Percentiles rank a stretch among this genome's conserved stretches.
These are phyloP conservation scores for Micrasema longulum DNA, from an alignment of 1,140 invertebrate genomes.

Conservation along the genomic window DNA sequence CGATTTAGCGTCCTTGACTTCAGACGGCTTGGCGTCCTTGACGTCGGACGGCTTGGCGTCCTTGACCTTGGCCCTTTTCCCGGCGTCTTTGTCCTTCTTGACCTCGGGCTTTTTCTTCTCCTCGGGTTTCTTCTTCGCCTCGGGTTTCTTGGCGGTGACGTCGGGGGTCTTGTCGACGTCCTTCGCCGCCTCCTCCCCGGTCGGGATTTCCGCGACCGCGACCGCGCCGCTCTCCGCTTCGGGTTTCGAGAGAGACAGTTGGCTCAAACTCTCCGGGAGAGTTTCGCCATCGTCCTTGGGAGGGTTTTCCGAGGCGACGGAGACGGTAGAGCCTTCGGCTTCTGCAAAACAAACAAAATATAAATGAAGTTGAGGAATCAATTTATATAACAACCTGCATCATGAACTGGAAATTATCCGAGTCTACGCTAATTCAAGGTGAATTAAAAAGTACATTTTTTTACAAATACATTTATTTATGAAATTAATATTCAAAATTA, in stretches of 20 bases:
- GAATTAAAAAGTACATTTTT: too few relatives aligned
- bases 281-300: not conserved
- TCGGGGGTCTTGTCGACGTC: not conserved
- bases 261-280: not conserved
- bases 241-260: not conserved
- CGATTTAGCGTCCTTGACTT: not conserved
- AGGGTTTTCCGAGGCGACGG: not conserved
- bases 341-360: slow-evolving; percentile 6
- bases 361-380: too few relatives aligned
- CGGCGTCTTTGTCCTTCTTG: not conserved
- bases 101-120: not conserved
- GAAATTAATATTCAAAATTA: too few relatives aligned
- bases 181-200: not conserved
- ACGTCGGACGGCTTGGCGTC: not conserved
- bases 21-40: not conserved
- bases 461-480: too few relatives aligned
- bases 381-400: too few relatives aligned
- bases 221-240: too few relatives aligned
- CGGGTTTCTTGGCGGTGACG: slow-evolving; percentile 12
- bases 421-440: not conserved
- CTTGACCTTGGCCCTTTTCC: not conserved
- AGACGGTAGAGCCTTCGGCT: not conserved
- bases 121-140: not conserved
- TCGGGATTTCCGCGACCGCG: too few relatives aligned
- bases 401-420: too few relatives aligned